A percentile compares a stretch with the other conserved stretches of the same genome.
Conservation (phyloP, 2,113 vertebrate species). For the Progne subis region DNA sequence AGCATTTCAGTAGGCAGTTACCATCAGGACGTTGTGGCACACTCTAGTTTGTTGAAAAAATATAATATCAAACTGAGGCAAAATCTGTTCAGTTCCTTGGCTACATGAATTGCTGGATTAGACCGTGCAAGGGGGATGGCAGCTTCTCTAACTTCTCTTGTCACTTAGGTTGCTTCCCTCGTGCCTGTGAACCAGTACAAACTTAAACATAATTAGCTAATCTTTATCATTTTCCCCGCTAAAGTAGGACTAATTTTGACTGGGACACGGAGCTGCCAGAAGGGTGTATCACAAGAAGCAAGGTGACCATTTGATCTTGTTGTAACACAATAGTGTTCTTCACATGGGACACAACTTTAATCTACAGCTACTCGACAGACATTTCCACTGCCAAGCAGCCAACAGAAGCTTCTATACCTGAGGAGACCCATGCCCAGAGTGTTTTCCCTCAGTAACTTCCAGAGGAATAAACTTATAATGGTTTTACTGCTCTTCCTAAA, state of each 20-base stretch:
- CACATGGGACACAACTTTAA: neutral
- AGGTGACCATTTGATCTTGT: neutral
- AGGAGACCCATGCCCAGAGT: neutral
- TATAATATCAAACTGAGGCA: slow-evolving; percentile 40
- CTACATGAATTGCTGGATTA: neutral
- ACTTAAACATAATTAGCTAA: neutral
- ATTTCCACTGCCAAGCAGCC: neutral
- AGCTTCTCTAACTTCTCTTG: neutral
- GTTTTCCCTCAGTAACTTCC: neutral
- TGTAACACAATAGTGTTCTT: neutral
- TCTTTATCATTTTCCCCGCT: neutral
- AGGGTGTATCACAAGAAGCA: neutral
- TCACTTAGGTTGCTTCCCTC: neutral
- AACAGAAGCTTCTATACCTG: neutral
- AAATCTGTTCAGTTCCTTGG: slow-evolving; percentile 45
- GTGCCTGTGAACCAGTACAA: neutral
- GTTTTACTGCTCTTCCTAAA: neutral
- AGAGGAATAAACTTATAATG: neutral
- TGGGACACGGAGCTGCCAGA: neutral
- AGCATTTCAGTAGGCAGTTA: slow-evolving; percentile 65
- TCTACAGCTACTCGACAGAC: neutral
- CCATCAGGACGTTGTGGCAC: slow-evolving; percentile 51
- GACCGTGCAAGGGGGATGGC: neutral
- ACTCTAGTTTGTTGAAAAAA: slow-evolving; percentile 59
- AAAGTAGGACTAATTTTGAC: neutral